Percentiles rank a stretch among this genome's conserved stretches.
These are phyloP conservation scores for Phodopus roborovskii DNA, from an alignment of 2,113 vertebrate species.

Conservation along the genomic window DNA sequence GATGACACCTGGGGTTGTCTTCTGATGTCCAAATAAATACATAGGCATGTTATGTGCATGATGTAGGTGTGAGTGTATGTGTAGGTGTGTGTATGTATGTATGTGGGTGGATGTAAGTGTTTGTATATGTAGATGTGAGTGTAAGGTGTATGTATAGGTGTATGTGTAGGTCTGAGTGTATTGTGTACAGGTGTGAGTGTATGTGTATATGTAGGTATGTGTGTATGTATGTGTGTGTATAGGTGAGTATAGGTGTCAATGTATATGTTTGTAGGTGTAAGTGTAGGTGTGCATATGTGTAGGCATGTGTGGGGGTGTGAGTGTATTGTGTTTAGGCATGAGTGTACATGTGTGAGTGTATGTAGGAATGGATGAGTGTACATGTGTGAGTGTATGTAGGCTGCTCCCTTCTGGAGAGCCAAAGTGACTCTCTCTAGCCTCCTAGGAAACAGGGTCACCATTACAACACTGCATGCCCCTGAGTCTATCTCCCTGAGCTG, in stretches of 20 bases:
- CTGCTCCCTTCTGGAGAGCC: not conserved
- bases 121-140: not conserved
- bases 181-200: not conserved
- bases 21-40: not conserved
- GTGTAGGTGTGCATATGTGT: not conserved
- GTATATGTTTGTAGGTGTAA: not conserved
- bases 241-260: too few relatives aligned
- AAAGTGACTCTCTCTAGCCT: not conserved
- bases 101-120: not conserved
- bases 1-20: not conserved
- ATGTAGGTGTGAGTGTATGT: not conserved
- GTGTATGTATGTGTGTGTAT: not conserved
- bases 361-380: not conserved
- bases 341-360: not conserved
- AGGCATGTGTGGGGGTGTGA: not conserved
- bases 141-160: not conserved
- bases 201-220: accelerated
- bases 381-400: not conserved
- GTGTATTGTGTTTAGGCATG: not conserved
- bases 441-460: not conserved
- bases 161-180: not conserved
- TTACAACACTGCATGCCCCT: not conserved
- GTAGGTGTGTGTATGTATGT: not conserved
- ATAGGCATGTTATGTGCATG: not conserved
- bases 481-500: not conserved